A percentile compares a stretch with the other conserved stretches of the same genome.
These are phyloP conservation scores for Andricus grossulariae DNA, from an alignment of 1,140 invertebrate genomes.

Conservation along the genomic window DNA sequence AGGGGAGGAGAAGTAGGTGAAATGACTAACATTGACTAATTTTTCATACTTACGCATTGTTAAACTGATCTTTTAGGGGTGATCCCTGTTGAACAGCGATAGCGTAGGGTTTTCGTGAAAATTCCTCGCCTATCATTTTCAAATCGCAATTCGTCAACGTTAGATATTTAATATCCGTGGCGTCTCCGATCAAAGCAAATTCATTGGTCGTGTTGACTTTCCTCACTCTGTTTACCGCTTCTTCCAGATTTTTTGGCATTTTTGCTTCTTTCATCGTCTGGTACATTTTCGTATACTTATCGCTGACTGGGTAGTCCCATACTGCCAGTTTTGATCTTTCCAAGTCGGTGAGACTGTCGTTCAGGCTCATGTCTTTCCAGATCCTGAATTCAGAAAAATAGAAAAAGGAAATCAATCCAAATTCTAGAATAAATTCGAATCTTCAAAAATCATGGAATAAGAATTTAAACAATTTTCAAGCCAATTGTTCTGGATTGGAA, in stretches of 20 bases:
- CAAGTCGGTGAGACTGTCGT: conserved; percentile 91
- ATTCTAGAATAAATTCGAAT: conserved; percentile 1
- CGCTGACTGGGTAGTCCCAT: conserved; percentile 99
- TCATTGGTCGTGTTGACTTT: conserved; percentile 84
- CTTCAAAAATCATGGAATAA: too few species aligned
- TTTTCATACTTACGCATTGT: conserved; percentile 85
- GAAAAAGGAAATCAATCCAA: conserved; percentile 23
- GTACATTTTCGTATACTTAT: conserved; percentile 99
- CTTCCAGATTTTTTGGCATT: conserved; percentile 85
- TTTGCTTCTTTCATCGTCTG: conserved; percentile 95
- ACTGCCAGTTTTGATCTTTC: conserved; percentile 95
- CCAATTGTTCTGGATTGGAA: too few species aligned
- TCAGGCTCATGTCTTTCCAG: conserved; percentile 98
- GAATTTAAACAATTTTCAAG: too few species aligned
- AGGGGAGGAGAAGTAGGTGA: too few species aligned
- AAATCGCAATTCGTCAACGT: conserved; percentile 93
- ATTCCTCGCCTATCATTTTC: conserved; percentile 94
- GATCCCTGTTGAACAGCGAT: conserved; percentile 97
- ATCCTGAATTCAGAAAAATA: conserved; percentile 80
- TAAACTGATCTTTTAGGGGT: conserved; percentile 92
- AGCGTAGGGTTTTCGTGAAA: conserved; percentile 97
- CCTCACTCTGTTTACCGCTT: conserved; percentile 87
- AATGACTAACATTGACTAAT: too few species aligned
- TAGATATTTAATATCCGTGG: conserved; percentile 93
- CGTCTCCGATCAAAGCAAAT: conserved; percentile 96